Evolutionary conservation across 1,140 invertebrate genomes (phyloP).

Genomic region (Drosophila santomea): DNA sequence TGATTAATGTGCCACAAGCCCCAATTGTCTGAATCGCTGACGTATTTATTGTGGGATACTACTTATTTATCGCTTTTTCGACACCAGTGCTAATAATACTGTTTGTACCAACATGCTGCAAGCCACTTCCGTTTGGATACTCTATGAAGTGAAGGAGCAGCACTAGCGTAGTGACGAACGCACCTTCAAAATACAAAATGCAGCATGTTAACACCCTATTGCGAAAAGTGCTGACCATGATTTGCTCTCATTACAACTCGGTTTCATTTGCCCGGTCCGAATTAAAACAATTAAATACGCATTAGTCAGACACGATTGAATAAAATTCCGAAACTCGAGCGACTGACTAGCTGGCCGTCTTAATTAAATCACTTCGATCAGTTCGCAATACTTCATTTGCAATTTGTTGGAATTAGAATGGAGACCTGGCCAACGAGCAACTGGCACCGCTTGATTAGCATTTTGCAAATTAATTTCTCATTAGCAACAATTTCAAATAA

Average conservation of each 20-base stretch:
- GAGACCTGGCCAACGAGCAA: slow-evolving; percentile 31
- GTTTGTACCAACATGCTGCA: slow-evolving; percentile 32
- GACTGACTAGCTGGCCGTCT: slow-evolving; percentile 16
- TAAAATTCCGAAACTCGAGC: slow-evolving; percentile 34
- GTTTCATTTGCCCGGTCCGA: slow-evolving; percentile 12
- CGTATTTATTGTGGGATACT: slow-evolving; percentile 55
- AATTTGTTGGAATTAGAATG: slow-evolving; percentile 44
- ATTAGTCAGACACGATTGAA: slow-evolving; percentile 30
- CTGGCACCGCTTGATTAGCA: slow-evolving; percentile 60
- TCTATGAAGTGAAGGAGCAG: too few relatives aligned
- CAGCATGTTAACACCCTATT: not conserved
- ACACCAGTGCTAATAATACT: slow-evolving; percentile 32
- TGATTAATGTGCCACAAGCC: slow-evolving; percentile 67
- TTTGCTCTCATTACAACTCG: slow-evolving; percentile 8
- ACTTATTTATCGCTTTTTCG: slow-evolving; percentile 50
- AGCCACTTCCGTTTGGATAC: not conserved
- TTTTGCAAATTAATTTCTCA: slow-evolving; percentile 76
- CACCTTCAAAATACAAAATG: too few relatives aligned
- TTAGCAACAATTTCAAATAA: slow-evolving; percentile 74
- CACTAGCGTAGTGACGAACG: too few relatives aligned
- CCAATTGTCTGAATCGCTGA: slow-evolving; percentile 51
- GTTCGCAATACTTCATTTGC: slow-evolving; percentile 25
- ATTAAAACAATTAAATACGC: slow-evolving; percentile 60
- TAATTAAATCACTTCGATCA: slow-evolving; percentile 60
- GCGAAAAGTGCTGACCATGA: not conserved